These are phyloP conservation scores for Crypturellus tataupa DNA, from an alignment of 2,797 vertebrate species.

Conservation along the genomic window DNA sequence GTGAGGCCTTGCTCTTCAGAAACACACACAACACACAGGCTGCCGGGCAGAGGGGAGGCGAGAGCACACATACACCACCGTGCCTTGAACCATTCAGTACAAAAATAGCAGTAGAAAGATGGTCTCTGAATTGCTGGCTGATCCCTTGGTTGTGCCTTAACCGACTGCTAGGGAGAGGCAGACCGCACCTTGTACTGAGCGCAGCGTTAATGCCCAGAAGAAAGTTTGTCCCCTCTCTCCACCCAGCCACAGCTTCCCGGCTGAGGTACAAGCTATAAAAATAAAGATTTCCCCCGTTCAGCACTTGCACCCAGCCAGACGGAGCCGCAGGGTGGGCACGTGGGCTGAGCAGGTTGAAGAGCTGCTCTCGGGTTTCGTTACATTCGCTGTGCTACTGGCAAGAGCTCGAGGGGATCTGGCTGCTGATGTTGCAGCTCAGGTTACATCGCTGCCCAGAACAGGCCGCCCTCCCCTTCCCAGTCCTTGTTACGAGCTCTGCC, in stretches of 20 bases:
- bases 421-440: background rate
- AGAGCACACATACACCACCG: slow-evolving; percentile 51
- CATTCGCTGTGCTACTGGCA: slow-evolving; percentile 3
- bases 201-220: slow-evolving; percentile 46
- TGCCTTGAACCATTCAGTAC: slow-evolving; percentile 51
- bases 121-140: slow-evolving; percentile 60
- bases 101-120: slow-evolving; percentile 70
- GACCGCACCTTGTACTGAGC: slow-evolving; percentile 18
- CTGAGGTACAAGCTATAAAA: slow-evolving; percentile 76
- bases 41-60: slow-evolving; percentile 15
- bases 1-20: slow-evolving; percentile 59
- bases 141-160: slow-evolving; percentile 43
- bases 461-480: slow-evolving; percentile 39
- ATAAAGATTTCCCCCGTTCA: slow-evolving; percentile 64
- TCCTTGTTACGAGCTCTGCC: background rate
- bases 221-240: slow-evolving; percentile 9
- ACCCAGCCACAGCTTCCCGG: slow-evolving; percentile 42
- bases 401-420: background rate
- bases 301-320: background rate
- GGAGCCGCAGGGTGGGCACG: background rate
- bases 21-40: slow-evolving; percentile 34
- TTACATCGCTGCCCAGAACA: background rate
- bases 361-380: background rate
- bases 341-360: background rate
- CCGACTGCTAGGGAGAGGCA: background rate